Percentiles rank a stretch among this genome's conserved stretches.
These are phyloP conservation scores for Plotosus lineatus DNA, from an alignment of 2,113 vertebrate genomes.

Conservation along the genomic window DNA sequence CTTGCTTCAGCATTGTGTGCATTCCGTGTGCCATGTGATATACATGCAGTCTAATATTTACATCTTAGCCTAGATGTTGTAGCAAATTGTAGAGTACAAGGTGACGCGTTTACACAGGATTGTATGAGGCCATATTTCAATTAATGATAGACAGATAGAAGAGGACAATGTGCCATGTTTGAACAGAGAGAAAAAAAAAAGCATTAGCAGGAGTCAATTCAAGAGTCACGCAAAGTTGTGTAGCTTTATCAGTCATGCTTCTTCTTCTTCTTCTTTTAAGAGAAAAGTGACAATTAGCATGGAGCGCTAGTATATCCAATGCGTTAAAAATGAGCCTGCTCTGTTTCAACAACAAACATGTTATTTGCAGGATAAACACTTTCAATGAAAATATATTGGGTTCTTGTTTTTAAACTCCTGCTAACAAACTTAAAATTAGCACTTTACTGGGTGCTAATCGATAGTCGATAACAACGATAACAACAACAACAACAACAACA, in stretches of 20 bases:
- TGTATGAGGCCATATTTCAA: background rate
- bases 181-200: slow-evolving; percentile 71
- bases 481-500: background rate
- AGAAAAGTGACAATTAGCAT: background rate
- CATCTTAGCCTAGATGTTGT: background rate
- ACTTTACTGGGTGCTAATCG: background rate
- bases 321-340: background rate
- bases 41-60: slow-evolving; percentile 36
- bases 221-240: slow-evolving; percentile 62
- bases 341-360: background rate
- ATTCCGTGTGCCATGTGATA: too few relatives aligned
- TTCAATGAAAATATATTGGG: background rate
- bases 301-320: background rate
- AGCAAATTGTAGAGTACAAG: slow-evolving; percentile 8
- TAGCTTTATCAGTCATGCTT: slow-evolving; percentile 66
- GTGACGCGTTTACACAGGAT: too few relatives aligned
- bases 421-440: background rate
- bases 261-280: slow-evolving; percentile 43
- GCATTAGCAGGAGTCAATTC: slow-evolving; percentile 61
- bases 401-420: background rate
- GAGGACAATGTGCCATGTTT: slow-evolving; percentile 59
- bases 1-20: slow-evolving; percentile 1
- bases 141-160: slow-evolving; percentile 58
- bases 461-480: background rate
- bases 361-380: background rate